These are phyloP conservation scores for Orgyia antiqua DNA, from an alignment of 2,888 invertebrate genomes.

Conservation along the genomic window DNA sequence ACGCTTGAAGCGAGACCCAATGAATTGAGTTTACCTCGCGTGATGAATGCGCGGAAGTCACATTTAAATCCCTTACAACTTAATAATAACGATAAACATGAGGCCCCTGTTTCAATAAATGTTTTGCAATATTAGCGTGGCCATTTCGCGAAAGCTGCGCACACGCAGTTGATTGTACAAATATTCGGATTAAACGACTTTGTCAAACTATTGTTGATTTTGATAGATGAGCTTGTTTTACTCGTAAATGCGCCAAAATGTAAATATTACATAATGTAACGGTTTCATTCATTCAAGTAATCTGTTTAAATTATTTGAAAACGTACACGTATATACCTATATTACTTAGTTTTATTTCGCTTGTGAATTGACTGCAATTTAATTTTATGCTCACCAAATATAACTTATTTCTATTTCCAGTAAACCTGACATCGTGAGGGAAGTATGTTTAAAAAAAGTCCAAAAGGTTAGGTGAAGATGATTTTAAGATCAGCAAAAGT, in stretches of 20 bases:
- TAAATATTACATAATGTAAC: too few species aligned
- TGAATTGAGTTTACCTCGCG: slow-evolving; percentile 40
- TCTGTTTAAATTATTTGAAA: too few species aligned
- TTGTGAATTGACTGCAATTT: too few species aligned
- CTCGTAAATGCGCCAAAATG: too few species aligned
- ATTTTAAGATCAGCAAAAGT: too few species aligned
- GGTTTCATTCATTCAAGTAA: too few species aligned
- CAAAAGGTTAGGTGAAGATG: too few species aligned
- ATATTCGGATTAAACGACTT: slow-evolving; percentile 54
- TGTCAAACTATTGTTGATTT: slow-evolving; percentile 54
- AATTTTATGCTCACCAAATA: too few species aligned
- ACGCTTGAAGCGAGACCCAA: slow-evolving; percentile 44
- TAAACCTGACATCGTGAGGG: too few species aligned
- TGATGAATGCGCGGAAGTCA: slow-evolving; percentile 70
- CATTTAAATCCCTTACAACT: slow-evolving; percentile 62
- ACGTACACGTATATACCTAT: not conserved
- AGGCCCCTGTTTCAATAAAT: slow-evolving; percentile 63
- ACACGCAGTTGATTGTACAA: slow-evolving; percentile 46
- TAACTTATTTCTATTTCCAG: too few species aligned
- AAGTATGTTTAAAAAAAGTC: too few species aligned
- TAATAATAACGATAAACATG: slow-evolving; percentile 71
- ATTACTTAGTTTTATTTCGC: not conserved
- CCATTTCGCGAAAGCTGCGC: slow-evolving; percentile 62
- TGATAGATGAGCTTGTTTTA: slow-evolving; percentile 51
- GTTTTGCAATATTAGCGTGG: slow-evolving; percentile 66